A percentile compares a stretch with the other conserved stretches of the same genome.
Evolutionary conservation across 2,888 invertebrate genomes (phyloP).

Genomic region (Cybosia mesomella): DNA sequence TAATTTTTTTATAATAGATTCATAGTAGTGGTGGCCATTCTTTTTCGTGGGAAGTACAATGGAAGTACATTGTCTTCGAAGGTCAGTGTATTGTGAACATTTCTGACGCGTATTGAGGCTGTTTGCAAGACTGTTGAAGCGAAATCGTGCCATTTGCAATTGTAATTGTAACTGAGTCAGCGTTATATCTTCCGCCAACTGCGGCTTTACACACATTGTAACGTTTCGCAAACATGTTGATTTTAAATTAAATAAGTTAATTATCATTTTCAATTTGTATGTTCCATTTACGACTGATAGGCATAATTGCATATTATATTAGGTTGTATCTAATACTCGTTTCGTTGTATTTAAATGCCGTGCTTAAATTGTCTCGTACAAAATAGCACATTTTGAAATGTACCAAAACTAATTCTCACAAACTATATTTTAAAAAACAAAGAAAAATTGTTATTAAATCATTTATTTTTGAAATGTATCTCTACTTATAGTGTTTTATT

Average conservation of each 20-base stretch:
- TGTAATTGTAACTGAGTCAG: slow-evolving; percentile 25
- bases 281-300: background rate
- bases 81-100: slow-evolving; percentile 14
- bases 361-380: background rate
- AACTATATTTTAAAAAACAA: no score
- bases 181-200: slow-evolving; percentile 24
- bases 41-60: background rate
- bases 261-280: slow-evolving; percentile 26
- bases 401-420: no score
- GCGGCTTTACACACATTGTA: slow-evolving; percentile 6
- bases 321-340: background rate
- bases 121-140: slow-evolving; percentile 10
- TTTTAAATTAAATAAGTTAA: slow-evolving; percentile 23
- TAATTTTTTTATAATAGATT: background rate
- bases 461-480: no score
- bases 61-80: background rate
- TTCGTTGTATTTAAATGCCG: background rate
- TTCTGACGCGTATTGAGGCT: background rate
- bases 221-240: slow-evolving; percentile 37
- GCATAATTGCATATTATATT: background rate
- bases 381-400: background rate
- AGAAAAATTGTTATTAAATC: no score
- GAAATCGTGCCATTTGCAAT: slow-evolving; percentile 24
- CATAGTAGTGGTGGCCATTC: background rate
- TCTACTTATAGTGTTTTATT: no score